A percentile compares a stretch with the other conserved stretches of the same genome.
Conservation (phyloP, 2,888 invertebrate species). For the Phasia obesa region DNA sequence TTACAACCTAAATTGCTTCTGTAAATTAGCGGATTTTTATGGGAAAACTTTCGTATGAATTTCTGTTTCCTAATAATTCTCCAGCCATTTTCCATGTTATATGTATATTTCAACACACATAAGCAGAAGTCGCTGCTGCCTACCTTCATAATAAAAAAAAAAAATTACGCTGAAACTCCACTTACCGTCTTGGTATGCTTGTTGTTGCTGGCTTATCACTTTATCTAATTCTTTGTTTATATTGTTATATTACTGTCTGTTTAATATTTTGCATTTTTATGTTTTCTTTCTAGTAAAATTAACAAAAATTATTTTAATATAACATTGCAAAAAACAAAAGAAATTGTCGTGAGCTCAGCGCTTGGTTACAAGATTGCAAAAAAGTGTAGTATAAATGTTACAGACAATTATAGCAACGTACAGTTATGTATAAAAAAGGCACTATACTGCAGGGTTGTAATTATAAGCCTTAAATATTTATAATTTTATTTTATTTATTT, state of each 20-base stretch:
- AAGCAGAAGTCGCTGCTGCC: slow-evolving; percentile 56
- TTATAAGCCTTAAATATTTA: no score
- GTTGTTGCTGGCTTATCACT: background rate
- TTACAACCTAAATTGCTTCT: slow-evolving; percentile 4
- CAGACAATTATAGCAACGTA: slow-evolving; percentile 1
- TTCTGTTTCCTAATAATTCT: slow-evolving; percentile 6
- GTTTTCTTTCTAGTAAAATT: slow-evolving; percentile 40
- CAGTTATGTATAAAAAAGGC: background rate
- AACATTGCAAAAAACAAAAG: slow-evolving; percentile 64
- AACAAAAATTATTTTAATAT: slow-evolving; percentile 49
- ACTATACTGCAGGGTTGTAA: background rate
- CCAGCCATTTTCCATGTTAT: slow-evolving; percentile 52
- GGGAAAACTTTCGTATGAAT: slow-evolving; percentile 21
- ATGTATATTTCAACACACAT: slow-evolving; percentile 39
- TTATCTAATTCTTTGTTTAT: background rate
- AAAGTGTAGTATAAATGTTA: background rate
- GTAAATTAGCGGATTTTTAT: slow-evolving; percentile 31
- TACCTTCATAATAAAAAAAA: slow-evolving; percentile 46
- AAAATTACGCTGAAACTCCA: slow-evolving; percentile 1
- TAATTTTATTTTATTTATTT: no score
- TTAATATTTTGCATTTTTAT: slow-evolving; percentile 47
- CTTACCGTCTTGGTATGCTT: slow-evolving; percentile 33
- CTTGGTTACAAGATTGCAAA: slow-evolving; percentile 59
- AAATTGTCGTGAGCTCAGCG: slow-evolving; percentile 61
- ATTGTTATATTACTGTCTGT: slow-evolving; percentile 5